Evolutionary conservation across 1,140 invertebrate genomes (phyloP).

Genomic region (Drepana arcuata): DNA sequence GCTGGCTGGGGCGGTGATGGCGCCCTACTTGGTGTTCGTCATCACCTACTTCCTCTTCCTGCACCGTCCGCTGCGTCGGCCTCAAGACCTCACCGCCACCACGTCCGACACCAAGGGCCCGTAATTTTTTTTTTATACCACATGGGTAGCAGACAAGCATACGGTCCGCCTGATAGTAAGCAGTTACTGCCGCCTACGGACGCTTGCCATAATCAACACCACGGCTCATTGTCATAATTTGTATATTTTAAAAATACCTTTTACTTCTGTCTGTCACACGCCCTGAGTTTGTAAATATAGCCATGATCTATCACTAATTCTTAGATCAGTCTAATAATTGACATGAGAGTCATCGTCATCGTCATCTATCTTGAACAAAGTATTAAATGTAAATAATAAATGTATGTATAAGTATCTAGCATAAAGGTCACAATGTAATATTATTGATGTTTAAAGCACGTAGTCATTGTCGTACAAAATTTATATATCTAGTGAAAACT

Average conservation of each 20-base stretch:
- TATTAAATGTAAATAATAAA: no score
- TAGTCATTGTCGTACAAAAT: not conserved
- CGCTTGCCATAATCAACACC: not conserved
- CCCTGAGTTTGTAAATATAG: no score
- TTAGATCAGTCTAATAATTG: no score
- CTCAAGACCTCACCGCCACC: not conserved
- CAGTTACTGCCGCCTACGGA: not conserved
- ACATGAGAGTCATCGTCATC: no score
- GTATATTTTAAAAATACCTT: no score
- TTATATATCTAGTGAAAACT: not conserved
- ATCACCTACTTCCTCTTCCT: slow-evolving; percentile 25
- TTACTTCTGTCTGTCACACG: no score
- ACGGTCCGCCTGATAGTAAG: not conserved
- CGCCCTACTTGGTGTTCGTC: slow-evolving; percentile 39
- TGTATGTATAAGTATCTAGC: no score
- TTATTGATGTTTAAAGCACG: not conserved
- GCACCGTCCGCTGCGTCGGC: slow-evolving; percentile 9
- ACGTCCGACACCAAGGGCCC: not conserved
- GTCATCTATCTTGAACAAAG: no score
- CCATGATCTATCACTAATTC: no score
- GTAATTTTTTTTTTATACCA: no score
- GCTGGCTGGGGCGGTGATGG: slow-evolving; percentile 37
- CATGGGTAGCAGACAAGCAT: no score
- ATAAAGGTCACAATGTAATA: not conserved
- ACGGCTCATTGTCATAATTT: no score